These are phyloP conservation scores for Taeniopygia guttata DNA, from an alignment of 2,797 vertebrate genomes.

Conservation along the genomic window DNA sequence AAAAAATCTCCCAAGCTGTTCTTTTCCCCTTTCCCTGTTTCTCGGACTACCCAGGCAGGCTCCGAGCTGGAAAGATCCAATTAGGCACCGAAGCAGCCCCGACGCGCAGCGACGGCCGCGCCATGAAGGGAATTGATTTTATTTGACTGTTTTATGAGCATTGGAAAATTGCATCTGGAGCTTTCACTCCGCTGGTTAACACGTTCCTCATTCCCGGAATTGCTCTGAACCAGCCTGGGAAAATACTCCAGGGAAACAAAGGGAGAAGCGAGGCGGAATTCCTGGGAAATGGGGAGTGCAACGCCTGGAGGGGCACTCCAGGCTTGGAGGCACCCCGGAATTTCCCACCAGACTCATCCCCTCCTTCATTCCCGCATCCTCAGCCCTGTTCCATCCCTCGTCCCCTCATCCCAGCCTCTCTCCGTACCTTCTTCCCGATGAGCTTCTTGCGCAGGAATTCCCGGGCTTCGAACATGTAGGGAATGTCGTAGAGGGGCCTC, in stretches of 20 bases:
- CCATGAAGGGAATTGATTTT: constrained; percentile 9
- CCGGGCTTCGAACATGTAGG: constrained; percentile 98
- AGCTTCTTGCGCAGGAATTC: constrained; percentile 98
- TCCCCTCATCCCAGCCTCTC: neutral
- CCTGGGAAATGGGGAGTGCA: fast-evolving
- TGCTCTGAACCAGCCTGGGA: neutral
- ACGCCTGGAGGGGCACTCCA: neutral
- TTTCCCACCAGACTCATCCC: neutral
- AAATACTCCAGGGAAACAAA: neutral
- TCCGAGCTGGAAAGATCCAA: constrained; percentile 19
- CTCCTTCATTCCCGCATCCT: no score
- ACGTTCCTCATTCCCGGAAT: neutral
- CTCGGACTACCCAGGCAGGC: neutral
- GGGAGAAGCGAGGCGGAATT: fast-evolving
- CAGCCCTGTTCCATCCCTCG: fast-evolving
- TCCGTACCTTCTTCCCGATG: constrained; percentile 91
- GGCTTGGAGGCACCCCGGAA: fast-evolving
- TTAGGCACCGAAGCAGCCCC: neutral
- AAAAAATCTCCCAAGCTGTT: neutral
- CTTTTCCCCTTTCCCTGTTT: neutral
- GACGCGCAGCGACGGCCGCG: neutral
- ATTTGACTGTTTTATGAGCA: constrained; percentile 11
- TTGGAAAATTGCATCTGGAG: constrained; percentile 11
- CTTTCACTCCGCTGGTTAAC: neutral
- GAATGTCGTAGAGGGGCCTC: constrained; percentile 95